Conservation (phyloP, 2,797 vertebrate species). For the Sebastiscus albofasciatus region DNA sequence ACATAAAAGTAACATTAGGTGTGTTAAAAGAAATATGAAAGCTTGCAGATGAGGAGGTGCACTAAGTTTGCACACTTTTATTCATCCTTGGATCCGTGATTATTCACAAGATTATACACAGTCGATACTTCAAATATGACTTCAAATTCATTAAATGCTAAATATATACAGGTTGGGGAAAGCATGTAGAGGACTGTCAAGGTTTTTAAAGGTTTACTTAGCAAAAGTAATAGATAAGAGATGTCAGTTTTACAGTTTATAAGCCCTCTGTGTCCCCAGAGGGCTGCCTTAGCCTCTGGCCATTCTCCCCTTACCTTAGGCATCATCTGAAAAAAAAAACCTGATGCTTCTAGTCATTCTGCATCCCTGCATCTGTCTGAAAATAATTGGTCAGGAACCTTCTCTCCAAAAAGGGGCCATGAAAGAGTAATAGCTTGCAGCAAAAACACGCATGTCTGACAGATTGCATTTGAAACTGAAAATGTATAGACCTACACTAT, state of each 20-base stretch:
- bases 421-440: slow-evolving; percentile 85
- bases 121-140: slow-evolving; percentile 75
- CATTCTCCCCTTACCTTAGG: slow-evolving; percentile 99
- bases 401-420: slow-evolving; percentile 90
- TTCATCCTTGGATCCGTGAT: slow-evolving; percentile 74
- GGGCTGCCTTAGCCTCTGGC: slow-evolving; percentile 97
- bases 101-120: slow-evolving; percentile 73
- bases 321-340: slow-evolving; percentile 92
- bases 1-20: slow-evolving; percentile 71
- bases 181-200: slow-evolving; percentile 91
- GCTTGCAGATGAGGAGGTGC: slow-evolving; percentile 56
- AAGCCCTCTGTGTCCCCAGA: slow-evolving; percentile 93
- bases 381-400: slow-evolving; percentile 99
- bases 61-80: slow-evolving; percentile 52
- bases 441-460: slow-evolving; percentile 81
- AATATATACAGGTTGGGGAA: slow-evolving; percentile 78
- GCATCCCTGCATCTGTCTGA: slow-evolving; percentile 99
- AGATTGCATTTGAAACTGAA: slow-evolving; percentile 77
- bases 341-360: slow-evolving; percentile 99
- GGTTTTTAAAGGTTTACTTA: slow-evolving; percentile 99
- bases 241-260: slow-evolving; percentile 99
- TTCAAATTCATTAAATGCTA: slow-evolving; percentile 90
- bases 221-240: slow-evolving; percentile 99
- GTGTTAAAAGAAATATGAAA: slow-evolving; percentile 69
- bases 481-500: slow-evolving; percentile 64